Evolutionary conservation across 2,797 vertebrate species (phyloP).

Genomic region (Tauraco hartlaubi): DNA sequence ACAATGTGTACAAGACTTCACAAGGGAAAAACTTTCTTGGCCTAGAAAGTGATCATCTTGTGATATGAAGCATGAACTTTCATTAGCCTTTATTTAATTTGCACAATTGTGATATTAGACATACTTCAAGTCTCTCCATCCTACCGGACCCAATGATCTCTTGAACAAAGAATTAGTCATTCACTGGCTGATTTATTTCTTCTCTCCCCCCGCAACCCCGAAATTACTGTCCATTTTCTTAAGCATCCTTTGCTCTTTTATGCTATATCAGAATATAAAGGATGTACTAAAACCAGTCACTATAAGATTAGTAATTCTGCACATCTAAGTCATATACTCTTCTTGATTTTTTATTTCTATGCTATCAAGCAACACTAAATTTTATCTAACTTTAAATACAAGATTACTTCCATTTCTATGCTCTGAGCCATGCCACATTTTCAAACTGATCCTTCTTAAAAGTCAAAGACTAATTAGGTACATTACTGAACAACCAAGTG

Average conservation of each 20-base stretch:
- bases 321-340: background rate
- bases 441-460: background rate
- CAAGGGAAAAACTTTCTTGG: background rate
- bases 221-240: background rate
- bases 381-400: background rate
- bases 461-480: background rate
- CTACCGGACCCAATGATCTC: background rate
- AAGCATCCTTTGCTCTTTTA: background rate
- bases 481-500: background rate
- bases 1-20: background rate
- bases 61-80: background rate
- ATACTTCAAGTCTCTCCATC: background rate
- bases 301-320: background rate
- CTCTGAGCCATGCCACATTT: background rate
- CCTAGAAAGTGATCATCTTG: background rate
- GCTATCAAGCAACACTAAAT: background rate
- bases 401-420: background rate
- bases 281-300: background rate
- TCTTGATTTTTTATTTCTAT: background rate
- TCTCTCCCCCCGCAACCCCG: rapidly evolving
- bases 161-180: background rate
- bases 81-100: background rate
- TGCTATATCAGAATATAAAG: background rate
- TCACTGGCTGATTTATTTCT: background rate
- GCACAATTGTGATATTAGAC: background rate